A percentile compares a stretch with the other conserved stretches of the same genome.
Evolutionary conservation across 2,113 vertebrate species (phyloP).

Genomic region (Caranx melampygus): DNA sequence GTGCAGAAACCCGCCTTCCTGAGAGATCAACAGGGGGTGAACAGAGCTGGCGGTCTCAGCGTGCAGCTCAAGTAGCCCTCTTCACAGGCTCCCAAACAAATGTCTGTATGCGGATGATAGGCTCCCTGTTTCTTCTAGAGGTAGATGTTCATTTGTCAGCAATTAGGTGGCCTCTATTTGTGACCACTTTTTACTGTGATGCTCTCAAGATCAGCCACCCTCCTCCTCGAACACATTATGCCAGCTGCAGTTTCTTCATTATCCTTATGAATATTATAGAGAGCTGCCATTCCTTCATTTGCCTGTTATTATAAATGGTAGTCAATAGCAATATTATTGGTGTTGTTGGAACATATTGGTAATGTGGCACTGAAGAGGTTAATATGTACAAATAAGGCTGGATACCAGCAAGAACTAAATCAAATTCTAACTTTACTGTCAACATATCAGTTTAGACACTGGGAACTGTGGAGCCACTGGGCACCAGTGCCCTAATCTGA

Average conservation of each 20-base stretch:
- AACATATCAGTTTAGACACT: not conserved
- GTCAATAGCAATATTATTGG: not conserved
- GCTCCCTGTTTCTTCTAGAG: slow-evolving; percentile 13
- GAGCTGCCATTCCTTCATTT: not conserved
- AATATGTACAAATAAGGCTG: not conserved
- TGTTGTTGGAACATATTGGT: not conserved
- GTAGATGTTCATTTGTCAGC: slow-evolving; percentile 16
- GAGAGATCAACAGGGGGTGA: slow-evolving; percentile 23
- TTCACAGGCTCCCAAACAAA: slow-evolving; percentile 27
- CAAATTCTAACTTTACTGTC: not conserved
- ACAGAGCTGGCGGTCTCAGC: slow-evolving; percentile 19
- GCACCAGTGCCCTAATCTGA: not conserved
- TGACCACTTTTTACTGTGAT: slow-evolving; percentile 35
- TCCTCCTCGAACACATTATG: slow-evolving; percentile 16
- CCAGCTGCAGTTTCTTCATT: not conserved
- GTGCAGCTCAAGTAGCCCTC: slow-evolving; percentile 47
- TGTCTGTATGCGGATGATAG: slow-evolving; percentile 22
- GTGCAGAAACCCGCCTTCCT: slow-evolving; percentile 12
- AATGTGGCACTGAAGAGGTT: not conserved
- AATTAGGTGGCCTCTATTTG: slow-evolving; percentile 25
- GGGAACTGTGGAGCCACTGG: not conserved
- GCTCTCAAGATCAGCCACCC: slow-evolving; percentile 26
- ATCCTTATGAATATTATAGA: not conserved
- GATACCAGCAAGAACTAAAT: not conserved
- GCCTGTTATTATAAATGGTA: not conserved